Conservation (phyloP, 2,888 invertebrate genomes). For the Chaetogeoica ovagalla region DNA sequence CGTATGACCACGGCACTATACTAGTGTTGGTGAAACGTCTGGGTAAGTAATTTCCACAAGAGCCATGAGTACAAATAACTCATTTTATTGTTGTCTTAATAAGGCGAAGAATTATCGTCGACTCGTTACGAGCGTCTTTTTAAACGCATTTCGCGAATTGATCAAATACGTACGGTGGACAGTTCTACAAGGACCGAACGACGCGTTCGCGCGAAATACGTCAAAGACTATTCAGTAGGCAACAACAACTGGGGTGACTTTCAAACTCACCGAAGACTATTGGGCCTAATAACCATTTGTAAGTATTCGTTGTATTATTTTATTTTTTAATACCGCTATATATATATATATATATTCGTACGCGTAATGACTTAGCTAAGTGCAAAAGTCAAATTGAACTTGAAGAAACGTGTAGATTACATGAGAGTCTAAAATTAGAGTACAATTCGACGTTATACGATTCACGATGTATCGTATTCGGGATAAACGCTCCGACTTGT, state of each 20-base stretch:
- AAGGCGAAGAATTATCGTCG: conserved; percentile 61
- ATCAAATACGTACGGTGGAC: conserved; percentile 77
- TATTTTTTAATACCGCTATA: not conserved
- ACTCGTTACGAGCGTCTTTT: conserved; percentile 71
- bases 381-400: conserved; percentile 82
- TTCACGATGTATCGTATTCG: conserved; percentile 83
- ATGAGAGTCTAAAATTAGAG: conserved; percentile 85
- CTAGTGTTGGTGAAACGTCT: conserved; percentile 85
- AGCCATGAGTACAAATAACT: not conserved
- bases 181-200: conserved; percentile 76
- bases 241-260: conserved; percentile 98
- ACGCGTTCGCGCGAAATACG: conserved; percentile 82
- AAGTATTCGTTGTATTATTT: conserved; percentile 46
- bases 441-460: conserved; percentile 83
- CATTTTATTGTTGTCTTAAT: conserved; percentile 30
- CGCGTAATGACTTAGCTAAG: conserved; percentile 62
- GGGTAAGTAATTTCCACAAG: conserved; percentile 63
- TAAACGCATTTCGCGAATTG: conserved; percentile 77
- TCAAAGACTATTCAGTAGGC: conserved; percentile 88
- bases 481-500: conserved; percentile 59
- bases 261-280: conserved; percentile 85
- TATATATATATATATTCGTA: not conserved
- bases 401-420: conserved; percentile 83
- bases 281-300: conserved; percentile 85
- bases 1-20: conserved; percentile 88